Conservation (phyloP, 2,797 vertebrate species). For the Dendrocincla fuliginosa region DNA sequence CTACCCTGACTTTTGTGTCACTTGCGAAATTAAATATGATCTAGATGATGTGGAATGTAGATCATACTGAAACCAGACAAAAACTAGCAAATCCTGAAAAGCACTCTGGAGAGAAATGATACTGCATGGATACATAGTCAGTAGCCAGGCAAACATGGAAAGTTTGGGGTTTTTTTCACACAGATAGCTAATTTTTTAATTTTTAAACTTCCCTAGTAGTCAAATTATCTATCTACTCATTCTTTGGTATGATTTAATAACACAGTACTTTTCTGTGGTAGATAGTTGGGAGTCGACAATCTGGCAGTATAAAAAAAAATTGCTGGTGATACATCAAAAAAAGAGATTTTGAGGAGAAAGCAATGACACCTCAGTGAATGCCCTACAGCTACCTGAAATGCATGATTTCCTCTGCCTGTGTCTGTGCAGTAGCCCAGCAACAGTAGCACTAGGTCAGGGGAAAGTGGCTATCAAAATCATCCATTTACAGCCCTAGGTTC, state of each 20-base stretch:
- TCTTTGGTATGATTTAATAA: not conserved
- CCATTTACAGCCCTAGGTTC: not conserved
- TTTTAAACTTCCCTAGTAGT: not conserved
- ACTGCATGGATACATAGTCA: not conserved
- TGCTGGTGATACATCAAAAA: not conserved
- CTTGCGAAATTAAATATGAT: not conserved
- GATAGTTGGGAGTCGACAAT: not conserved
- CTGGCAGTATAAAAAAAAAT: not conserved
- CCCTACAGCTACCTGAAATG: not conserved
- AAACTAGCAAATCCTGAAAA: not conserved
- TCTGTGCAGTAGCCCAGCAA: slow-evolving; percentile 1
- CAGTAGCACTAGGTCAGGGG: not conserved
- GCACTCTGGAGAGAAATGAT: not conserved
- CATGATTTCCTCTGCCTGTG: not conserved
- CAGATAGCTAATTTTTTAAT: not conserved
- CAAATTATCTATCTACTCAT: not conserved
- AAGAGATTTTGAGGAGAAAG: not conserved
- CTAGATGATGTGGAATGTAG: not conserved
- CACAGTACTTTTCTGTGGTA: not conserved
- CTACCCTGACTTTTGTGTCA: not conserved
- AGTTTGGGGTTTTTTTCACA: not conserved
- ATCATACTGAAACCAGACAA: not conserved
- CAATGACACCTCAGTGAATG: not conserved
- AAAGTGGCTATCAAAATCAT: slow-evolving; percentile 31
- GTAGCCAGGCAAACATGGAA: not conserved